A percentile compares a stretch with the other conserved stretches of the same genome.
phyloP scores from a whole-genome alignment of 1,140 invertebrate species.

The Zelostemma sp. region DNA sequence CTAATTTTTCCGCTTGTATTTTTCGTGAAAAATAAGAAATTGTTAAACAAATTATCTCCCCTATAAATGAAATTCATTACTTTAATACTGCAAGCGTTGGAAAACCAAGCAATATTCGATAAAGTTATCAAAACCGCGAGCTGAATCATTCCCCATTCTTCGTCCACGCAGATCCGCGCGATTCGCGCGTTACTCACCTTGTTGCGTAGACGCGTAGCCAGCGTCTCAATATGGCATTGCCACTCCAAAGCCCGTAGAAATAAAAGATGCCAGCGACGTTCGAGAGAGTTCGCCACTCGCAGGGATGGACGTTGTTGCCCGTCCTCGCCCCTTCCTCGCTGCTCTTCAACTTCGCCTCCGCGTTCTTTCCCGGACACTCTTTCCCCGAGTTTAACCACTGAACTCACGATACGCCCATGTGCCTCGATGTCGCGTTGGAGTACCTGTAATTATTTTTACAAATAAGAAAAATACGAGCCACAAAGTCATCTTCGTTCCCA shows the following conservation, averaged over 20 bases:
- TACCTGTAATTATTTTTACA: slow-evolving; percentile 73
- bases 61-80: too few species aligned
- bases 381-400: slow-evolving; percentile 76
- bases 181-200: too few species aligned
- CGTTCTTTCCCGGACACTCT: slow-evolving; percentile 60
- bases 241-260: slow-evolving; percentile 90
- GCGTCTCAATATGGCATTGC: slow-evolving; percentile 84
- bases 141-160: too few species aligned
- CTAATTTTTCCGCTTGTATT: too few species aligned
- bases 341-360: slow-evolving; percentile 36
- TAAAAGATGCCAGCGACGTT: slow-evolving; percentile 88
- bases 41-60: too few species aligned
- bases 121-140: too few species aligned
- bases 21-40: too few species aligned
- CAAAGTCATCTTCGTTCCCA: too few species aligned
- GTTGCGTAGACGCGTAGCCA: slow-evolving; percentile 59
- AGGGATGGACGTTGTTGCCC: slow-evolving; percentile 54
- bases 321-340: slow-evolving; percentile 50
- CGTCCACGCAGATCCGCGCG: too few species aligned
- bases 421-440: slow-evolving; percentile 87
- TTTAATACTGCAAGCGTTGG: too few species aligned
- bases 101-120: too few species aligned
- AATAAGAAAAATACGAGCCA: too few species aligned
- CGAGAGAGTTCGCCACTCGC: slow-evolving; percentile 73
- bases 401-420: slow-evolving; percentile 84